phyloP scores from a whole-genome alignment of 2,797 vertebrate genomes.

The Hoplostethus mediterraneus region DNA sequence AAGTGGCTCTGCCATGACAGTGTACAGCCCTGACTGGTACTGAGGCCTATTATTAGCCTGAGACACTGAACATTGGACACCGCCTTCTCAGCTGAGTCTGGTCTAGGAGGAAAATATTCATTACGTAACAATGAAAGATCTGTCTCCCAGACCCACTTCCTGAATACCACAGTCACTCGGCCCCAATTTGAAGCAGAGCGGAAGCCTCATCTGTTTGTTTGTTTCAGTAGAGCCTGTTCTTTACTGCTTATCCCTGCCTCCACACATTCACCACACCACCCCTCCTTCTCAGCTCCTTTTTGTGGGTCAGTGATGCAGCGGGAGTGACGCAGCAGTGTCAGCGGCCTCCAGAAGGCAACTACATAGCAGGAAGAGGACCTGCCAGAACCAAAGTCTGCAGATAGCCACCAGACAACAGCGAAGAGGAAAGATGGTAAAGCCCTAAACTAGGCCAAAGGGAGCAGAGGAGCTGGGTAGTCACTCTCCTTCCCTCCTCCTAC shows the following conservation, averaged over 20 bases:
- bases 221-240: slow-evolving; percentile 55
- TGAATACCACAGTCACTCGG: slow-evolving; percentile 76
- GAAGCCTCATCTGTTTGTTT: slow-evolving; percentile 71
- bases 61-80: slow-evolving; percentile 64
- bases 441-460: slow-evolving; percentile 56
- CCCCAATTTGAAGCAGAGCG: slow-evolving; percentile 60
- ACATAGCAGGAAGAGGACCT: slow-evolving; percentile 62
- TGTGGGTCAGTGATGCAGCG: slow-evolving; percentile 80
- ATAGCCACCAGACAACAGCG: slow-evolving; percentile 50
- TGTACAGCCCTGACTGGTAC: slow-evolving; percentile 54
- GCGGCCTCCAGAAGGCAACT: slow-evolving; percentile 74
- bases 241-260: slow-evolving; percentile 73
- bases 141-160: slow-evolving; percentile 79
- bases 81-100: slow-evolving; percentile 76
- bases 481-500: slow-evolving; percentile 59
- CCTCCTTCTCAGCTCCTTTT: slow-evolving; percentile 76
- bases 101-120: slow-evolving; percentile 73
- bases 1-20: slow-evolving; percentile 48
- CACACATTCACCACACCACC: slow-evolving; percentile 66
- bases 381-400: slow-evolving; percentile 59
- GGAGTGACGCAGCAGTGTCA: slow-evolving; percentile 81
- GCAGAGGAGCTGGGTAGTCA: slow-evolving; percentile 51
- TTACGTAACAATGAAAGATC: slow-evolving; percentile 83
- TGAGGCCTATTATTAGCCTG: slow-evolving; percentile 79
- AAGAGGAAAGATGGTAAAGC: slow-evolving; percentile 60